Evolutionary conservation across 2,888 invertebrate genomes (phyloP), one percentile per base, ranked within the genome.

Genomic region (Andrena hattorfiana): DNA sequence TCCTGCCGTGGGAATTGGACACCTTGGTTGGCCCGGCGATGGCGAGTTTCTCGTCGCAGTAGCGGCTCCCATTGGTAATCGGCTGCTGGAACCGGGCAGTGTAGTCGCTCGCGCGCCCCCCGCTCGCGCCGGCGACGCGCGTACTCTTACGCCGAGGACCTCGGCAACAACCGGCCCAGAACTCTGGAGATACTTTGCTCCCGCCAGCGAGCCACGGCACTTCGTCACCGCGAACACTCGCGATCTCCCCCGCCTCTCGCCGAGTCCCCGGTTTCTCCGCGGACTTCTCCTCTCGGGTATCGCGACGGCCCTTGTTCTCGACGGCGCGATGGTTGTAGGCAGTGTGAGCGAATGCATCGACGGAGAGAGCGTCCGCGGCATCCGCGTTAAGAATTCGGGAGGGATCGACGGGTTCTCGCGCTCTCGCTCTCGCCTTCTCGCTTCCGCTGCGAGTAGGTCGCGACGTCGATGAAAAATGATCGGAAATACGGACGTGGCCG

Each of bases 341-440:
- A 92, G 92, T 91, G 92, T 91, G 86, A 87, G 87, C 85, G 86
- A 88, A 89, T 84, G 87, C 87, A 73, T 91, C 84, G 83, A 85
- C 81, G 77, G 83, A 73, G 85, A 86, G 68, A 84, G 67, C 78
- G 76, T 59, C 56, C 72, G 77, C 26, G 69, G 66, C 64, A 72
- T 64, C 62, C 71, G 79, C 62, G 59, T 26, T 26, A 35, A 71
- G 42, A n/a, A 70, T 70, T 48, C 62, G 49, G 2, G 60, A 23
- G 23, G 16, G 16, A 64, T 51, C 49, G 70, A 26, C 48, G 42
- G 49, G 77, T 62, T 5, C 54, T 60, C 67, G 69, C 51, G 35
- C 56, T 2, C n/a, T 20, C 28, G 59, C 54, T 30, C 60, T 64
- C 56, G 63, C 26, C 2, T 32, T 30, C 26, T 60, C 56, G 66